Evolutionary conservation across 2,113 vertebrate genomes (phyloP).

Genomic region (Neogale vison): DNA sequence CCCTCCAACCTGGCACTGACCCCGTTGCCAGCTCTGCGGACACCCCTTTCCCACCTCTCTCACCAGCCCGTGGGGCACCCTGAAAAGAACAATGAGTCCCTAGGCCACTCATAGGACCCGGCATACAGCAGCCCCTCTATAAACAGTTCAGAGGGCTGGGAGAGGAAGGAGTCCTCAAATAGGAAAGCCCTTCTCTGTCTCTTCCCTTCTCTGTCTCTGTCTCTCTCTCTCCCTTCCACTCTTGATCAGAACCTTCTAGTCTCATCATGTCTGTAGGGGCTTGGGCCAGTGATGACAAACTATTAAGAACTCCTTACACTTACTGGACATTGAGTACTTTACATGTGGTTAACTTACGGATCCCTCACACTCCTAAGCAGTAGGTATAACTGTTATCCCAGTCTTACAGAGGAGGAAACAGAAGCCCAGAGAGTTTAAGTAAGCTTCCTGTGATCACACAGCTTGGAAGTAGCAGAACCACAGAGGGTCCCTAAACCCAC

Average conservation of each 20-base stretch:
- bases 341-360: not conserved
- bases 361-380: not conserved
- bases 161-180: not conserved
- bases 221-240: not conserved
- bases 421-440: constrained; percentile 11
- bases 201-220: not conserved
- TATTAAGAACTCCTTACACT: not conserved
- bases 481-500: not conserved
- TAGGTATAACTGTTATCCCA: not conserved
- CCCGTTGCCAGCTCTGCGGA: not conserved
- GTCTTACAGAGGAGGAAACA: not conserved
- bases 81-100: not conserved
- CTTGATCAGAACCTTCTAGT: not conserved
- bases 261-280: not conserved
- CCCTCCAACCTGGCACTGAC: not conserved
- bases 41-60: not conserved
- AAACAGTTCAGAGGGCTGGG: not conserved
- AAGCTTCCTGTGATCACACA: not conserved
- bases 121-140: not conserved
- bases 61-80: not conserved
- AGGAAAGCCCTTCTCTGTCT: not conserved
- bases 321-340: not conserved
- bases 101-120: not conserved
- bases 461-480: not conserved
- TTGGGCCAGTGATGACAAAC: not conserved